Conservation (phyloP, 92 coral and sea anemone genomes). For the Palythoa grandis region DNA sequence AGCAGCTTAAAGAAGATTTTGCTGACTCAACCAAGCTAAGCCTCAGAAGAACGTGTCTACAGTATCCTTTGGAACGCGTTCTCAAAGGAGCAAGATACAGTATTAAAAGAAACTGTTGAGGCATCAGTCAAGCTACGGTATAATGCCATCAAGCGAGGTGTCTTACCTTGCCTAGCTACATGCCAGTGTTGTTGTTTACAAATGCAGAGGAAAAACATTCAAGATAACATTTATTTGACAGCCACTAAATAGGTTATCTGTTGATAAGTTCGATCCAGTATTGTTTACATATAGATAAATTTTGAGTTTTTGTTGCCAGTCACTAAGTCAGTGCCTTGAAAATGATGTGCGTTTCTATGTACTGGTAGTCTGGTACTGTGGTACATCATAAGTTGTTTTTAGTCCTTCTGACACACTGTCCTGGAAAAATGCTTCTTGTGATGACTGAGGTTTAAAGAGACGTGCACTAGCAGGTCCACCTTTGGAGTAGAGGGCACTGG, state of each 20-base stretch:
- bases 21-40: conserved; percentile 41
- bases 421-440: too few relatives aligned
- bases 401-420: too few relatives aligned
- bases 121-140: background rate
- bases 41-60: conserved; percentile 33
- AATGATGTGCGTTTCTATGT: conserved; percentile 8
- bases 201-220: conserved; percentile 19
- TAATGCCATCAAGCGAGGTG: conserved; percentile 2
- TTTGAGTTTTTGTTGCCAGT: conserved; percentile 21
- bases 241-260: conserved; percentile 9
- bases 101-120: conserved; percentile 11
- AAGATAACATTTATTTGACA: conserved; percentile 7
- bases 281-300: too few relatives aligned
- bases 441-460: too few relatives aligned
- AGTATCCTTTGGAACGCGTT: background rate
- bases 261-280: conserved; percentile 4
- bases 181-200: conserved; percentile 20
- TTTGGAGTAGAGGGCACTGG: too few relatives aligned
- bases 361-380: too few relatives aligned
- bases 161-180: background rate
- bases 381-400: too few relatives aligned
- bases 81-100: conserved; percentile 16
- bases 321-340: conserved; percentile 47
- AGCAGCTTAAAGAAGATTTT: conserved; percentile 43
- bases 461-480: too few relatives aligned